Evolutionary conservation across 2,888 invertebrate species (phyloP).

Genomic region (Microctonus hyperodae): DNA sequence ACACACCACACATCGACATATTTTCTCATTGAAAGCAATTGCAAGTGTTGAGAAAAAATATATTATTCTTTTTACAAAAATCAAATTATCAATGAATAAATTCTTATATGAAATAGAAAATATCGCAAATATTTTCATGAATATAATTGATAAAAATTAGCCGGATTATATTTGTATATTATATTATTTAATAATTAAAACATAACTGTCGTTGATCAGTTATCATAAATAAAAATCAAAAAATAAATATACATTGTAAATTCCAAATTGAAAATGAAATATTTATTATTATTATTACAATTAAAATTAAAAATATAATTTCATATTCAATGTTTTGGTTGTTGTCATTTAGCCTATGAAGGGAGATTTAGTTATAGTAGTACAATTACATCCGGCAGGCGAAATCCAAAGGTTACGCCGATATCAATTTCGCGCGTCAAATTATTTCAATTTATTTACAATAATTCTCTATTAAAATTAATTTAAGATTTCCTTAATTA

Average conservation of each 20-base stretch:
- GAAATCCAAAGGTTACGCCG: constrained; percentile 29
- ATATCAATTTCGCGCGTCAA: constrained; percentile 11
- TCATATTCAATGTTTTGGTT: constrained; percentile 21
- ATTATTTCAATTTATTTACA: not conserved
- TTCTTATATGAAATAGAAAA: not conserved
- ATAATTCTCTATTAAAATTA: not conserved
- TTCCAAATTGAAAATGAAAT: too few species aligned
- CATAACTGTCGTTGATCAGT: not conserved
- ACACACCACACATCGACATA: not conserved
- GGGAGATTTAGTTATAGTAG: not conserved
- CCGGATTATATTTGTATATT: not conserved
- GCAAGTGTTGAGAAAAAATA: not conserved
- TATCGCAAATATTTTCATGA: not conserved
- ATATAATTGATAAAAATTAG: not conserved
- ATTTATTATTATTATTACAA: too few species aligned
- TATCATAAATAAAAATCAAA: not conserved
- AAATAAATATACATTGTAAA: not conserved
- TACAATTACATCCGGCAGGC: constrained; percentile 19
- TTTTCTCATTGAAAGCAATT: not conserved
- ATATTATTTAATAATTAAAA: constrained; percentile 2
- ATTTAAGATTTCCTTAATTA: constrained; percentile 16
- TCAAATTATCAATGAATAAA: not conserved
- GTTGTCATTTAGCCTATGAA: constrained; percentile 9
- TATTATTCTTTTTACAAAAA: not conserved
- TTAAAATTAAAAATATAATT: not conserved